Conservation (phyloP, 2,113 vertebrate genomes). For the Bambusicola thoracicus region DNA sequence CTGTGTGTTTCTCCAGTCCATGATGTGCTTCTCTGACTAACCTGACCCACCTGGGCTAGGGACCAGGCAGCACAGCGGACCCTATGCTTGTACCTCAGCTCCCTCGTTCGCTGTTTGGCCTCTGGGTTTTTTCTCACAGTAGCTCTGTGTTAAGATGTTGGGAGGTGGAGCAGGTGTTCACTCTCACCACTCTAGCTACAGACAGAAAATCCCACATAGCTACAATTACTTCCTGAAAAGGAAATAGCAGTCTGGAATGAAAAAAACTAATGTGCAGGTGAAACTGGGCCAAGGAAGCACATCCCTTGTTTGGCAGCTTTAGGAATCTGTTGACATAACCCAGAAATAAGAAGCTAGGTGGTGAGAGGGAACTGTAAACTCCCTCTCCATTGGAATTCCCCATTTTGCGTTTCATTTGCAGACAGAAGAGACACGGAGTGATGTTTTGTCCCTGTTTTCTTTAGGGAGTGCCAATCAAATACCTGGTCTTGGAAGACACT, state of each 20-base stretch:
- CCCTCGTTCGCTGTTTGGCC: not conserved
- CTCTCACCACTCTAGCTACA: not conserved
- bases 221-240: not conserved
- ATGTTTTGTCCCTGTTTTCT: not conserved
- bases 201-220: not conserved
- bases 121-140: not conserved
- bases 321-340: not conserved
- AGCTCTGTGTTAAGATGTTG: not conserved
- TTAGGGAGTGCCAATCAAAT: conserved; percentile 84
- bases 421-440: not conserved
- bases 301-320: not conserved
- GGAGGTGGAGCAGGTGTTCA: not conserved
- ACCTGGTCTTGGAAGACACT: conserved; percentile 80
- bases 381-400: not conserved
- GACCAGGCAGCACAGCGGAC: not conserved
- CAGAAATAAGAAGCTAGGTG: not conserved
- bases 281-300: not conserved
- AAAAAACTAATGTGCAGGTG: not conserved
- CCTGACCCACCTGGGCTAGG: not conserved
- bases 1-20: not conserved
- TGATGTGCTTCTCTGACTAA: not conserved
- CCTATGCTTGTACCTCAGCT: not conserved
- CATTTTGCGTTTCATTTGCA: not conserved
- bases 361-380: not conserved
- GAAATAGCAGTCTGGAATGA: not conserved